Base-by-base conservation (phyloP, 2,888 invertebrate species). In the Andrena trimmerana region DNA sequence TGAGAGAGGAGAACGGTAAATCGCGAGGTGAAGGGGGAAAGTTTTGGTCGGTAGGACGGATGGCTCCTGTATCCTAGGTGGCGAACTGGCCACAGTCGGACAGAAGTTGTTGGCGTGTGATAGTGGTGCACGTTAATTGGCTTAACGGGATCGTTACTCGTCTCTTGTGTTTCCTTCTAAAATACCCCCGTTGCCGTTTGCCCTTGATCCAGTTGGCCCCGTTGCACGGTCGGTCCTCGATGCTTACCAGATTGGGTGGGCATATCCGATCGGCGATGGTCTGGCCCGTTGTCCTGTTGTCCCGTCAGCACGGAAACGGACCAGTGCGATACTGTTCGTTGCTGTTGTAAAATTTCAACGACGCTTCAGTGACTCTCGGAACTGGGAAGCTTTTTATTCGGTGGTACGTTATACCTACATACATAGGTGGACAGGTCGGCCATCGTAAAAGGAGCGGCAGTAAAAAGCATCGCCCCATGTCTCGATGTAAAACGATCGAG, bases 81-180 rank as follows among this genome's bases (percentile, higher is more conserved):
- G 68, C 67, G 36, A 4, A 27, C 10, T 24, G 24, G 71, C 70
- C 29, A 24, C 66, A 54, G 42, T 57, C 33, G 84, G 63, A 70
- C 74, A 60, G 77, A 84, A 88, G 85, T 88, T 87, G 78, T 57
- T 69, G 72, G 60, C 57, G 69, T 59, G 71, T 69, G 79, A 66
- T 66, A 79, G 69, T 50, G 42, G 42, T 16, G 70, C 66, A 70
- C 75, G 85, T 87, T 90, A 88, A 89, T 90, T 87, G 73, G 86
- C 65, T 87, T 89, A 90, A 90, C 85, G 84, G 87, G 67, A 88
- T 81, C 78, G 77, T 89, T 89, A 87, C 84, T 85, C 84, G 70
- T 83, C 83, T 83, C 75, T 78, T 84, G 10, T 80, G 67, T 57
- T 42, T 20, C 81, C 42, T 42, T 42, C 42, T 16, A 13, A 16